Evolutionary conservation across 2,888 invertebrate species (phyloP).

Genomic region (Heliconius cydno): DNA sequence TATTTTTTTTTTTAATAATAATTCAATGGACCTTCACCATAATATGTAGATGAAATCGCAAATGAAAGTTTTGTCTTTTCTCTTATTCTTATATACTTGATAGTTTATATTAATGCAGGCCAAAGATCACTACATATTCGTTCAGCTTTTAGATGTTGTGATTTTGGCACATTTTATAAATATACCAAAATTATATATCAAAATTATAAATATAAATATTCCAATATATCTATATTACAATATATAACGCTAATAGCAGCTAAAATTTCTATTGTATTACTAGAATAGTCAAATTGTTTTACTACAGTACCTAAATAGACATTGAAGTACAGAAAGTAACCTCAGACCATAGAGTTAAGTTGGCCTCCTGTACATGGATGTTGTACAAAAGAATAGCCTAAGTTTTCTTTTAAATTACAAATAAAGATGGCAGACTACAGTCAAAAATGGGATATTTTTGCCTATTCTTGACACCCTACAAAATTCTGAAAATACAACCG

Average conservation of each 20-base stretch:
- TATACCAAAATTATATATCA: not conserved
- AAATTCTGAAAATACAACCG: no score
- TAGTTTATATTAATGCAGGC: conserved; percentile 44
- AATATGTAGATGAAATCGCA: not conserved
- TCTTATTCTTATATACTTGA: conserved; percentile 19
- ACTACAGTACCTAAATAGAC: conserved; percentile 42
- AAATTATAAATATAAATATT: not conserved
- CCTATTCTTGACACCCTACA: no score
- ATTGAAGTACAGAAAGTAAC: conserved; percentile 51
- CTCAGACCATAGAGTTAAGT: conserved; percentile 48
- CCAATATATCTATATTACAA: not conserved
- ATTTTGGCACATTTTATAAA: not conserved
- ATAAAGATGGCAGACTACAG: conserved; percentile 1
- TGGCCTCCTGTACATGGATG: conserved; percentile 47
- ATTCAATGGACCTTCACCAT: not conserved
- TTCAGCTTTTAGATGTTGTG: conserved; percentile 29
- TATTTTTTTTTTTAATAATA: not conserved
- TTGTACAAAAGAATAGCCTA: conserved; percentile 48
- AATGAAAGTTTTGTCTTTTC: not conserved
- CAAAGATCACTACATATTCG: conserved; percentile 43
- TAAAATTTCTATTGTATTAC: not conserved
- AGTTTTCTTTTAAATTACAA: conserved; percentile 32
- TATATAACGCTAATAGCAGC: not conserved
- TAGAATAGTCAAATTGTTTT: conserved; percentile 33
- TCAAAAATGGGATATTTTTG: not conserved